Percentiles rank a stretch among this genome's conserved stretches.
Evolutionary conservation across 2,113 vertebrate genomes (phyloP).

Genomic region (Hydrolagus affinis): DNA sequence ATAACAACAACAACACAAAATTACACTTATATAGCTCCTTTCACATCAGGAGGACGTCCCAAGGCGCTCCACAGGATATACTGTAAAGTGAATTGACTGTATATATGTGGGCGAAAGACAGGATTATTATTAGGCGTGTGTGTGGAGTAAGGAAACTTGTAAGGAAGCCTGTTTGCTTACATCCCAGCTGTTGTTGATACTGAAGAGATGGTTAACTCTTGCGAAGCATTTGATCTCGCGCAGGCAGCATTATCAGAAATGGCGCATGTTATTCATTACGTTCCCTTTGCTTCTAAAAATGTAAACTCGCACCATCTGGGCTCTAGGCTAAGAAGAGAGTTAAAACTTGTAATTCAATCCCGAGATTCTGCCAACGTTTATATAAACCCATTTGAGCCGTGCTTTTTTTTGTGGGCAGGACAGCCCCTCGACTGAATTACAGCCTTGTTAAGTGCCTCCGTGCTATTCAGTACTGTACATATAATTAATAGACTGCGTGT

Average conservation of each 20-base stretch:
- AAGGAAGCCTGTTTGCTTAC: too few relatives aligned
- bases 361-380: background rate
- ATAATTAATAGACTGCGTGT: slow-evolving; percentile 5
- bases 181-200: background rate
- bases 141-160: too few relatives aligned
- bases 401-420: background rate
- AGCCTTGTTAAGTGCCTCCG: background rate
- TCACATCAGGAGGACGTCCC: too few relatives aligned
- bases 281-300: background rate
- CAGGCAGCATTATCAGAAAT: background rate
- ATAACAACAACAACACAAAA: too few relatives aligned
- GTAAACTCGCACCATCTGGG: background rate
- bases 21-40: too few relatives aligned
- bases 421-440: background rate
- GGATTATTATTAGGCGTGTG: too few relatives aligned
- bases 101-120: too few relatives aligned
- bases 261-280: background rate
- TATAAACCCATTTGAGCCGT: background rate
- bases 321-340: background rate
- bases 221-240: background rate
- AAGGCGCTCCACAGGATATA: too few relatives aligned
- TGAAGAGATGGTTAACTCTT: background rate
- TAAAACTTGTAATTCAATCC: background rate
- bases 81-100: too few relatives aligned
- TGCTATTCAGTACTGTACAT: background rate